phyloP scores from a whole-genome alignment of 2,113 vertebrate genomes.

The Gracilinanus agilis region DNA sequence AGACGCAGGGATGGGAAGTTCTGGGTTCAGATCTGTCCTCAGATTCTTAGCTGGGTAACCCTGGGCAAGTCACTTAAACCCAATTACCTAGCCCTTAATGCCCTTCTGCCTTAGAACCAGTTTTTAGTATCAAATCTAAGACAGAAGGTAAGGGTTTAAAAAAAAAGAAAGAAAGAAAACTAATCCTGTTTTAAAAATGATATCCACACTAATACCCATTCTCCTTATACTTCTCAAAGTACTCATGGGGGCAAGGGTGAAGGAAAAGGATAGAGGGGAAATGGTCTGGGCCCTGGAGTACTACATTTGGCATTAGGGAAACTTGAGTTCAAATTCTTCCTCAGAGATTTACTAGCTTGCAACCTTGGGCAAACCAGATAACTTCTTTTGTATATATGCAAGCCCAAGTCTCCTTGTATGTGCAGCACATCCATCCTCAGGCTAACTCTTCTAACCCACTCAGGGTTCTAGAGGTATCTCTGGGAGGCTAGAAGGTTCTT shows the following conservation, averaged over 20 bases:
- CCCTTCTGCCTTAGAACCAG: too few species aligned
- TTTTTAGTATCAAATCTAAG: too few species aligned
- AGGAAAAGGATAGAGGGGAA: too few species aligned
- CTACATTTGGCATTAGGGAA: neutral
- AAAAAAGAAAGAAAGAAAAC: neutral
- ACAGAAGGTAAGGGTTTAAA: too few species aligned
- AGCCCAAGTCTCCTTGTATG: neutral
- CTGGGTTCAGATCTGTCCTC: too few species aligned
- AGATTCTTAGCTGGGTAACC: too few species aligned
- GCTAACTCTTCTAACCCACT: neutral
- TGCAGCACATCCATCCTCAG: neutral
- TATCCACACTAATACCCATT: neutral
- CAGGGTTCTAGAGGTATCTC: too few species aligned
- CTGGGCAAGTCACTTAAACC: too few species aligned
- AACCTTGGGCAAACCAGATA: neutral
- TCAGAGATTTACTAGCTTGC: neutral
- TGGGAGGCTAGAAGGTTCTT: too few species aligned
- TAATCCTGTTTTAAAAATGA: neutral
- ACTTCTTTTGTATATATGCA: neutral
- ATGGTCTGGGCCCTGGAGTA: neutral
- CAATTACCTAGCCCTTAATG: too few species aligned
- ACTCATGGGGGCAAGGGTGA: neutral
- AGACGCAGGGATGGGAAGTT: too few species aligned
- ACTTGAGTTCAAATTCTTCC: neutral
- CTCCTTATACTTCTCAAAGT: neutral